Base-by-base conservation (phyloP, 2,797 vertebrate genomes). In the Hybognathus amarus region DNA sequence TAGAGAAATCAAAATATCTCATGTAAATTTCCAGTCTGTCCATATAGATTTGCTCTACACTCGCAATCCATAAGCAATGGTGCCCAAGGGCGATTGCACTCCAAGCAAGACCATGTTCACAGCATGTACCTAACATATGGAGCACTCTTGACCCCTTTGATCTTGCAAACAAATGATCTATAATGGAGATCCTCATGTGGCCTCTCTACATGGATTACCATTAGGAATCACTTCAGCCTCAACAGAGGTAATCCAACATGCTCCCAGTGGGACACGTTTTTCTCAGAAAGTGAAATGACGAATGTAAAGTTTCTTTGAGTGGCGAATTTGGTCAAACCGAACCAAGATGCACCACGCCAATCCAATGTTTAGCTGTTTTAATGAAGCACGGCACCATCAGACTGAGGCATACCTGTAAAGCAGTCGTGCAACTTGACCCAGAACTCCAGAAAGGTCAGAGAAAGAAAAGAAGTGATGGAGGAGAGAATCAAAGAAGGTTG, bases 291-390 rank as follows among this genome's bases (percentile, higher is more conserved):
- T 71, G 38, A 81, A 74, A 73, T 64, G 15, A 64, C 27, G 5
- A 24, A 27, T 27, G 38, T 20, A 18, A n/a, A n/a, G 7, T 20
- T 61, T 52, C 38, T 59, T 4, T 33, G 27, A 33, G 38, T 22
- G 22, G 8, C 59, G 20, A 17, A 61, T 24, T 68, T 77, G 63
- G 36, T 24, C 36, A 83, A 70, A 83, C 73, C 47, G 52, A 77
- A 70, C 38, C 20, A 74, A 69, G 50, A 83, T 70, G 73, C 63
- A 54, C 42, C 36, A 67, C 11, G 36, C 36, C 42, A 61, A 77
- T 68, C 13, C 13, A 59, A 61, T 45, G 90, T 90, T 90, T 89
- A 89, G 81, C 83, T 64, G 75, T 24, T 54, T 64, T 82, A 79
- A 87, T 82, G 79, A 83, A 63, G 73, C 83, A 83, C 50, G 59